phyloP scores from a whole-genome alignment of 2,888 invertebrate species.

The Salpingus planirostris region DNA sequence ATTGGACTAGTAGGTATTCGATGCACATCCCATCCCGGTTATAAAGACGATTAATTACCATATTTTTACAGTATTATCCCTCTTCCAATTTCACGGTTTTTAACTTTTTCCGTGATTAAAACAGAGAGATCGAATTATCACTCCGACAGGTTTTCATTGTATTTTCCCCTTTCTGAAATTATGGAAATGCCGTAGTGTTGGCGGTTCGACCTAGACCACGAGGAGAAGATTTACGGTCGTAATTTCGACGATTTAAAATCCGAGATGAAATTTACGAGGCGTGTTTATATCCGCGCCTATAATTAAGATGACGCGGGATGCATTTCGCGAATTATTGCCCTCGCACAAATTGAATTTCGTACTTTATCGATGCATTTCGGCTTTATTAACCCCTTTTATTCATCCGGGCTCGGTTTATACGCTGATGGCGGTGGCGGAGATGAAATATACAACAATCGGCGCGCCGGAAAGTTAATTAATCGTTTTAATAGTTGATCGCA shows the following conservation, averaged over 20 bases:
- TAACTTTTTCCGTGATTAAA: conserved; percentile 16
- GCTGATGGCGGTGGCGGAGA: too few relatives aligned
- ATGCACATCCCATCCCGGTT: too few relatives aligned
- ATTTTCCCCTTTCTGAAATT: too few relatives aligned
- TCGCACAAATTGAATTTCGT: conserved; percentile 20
- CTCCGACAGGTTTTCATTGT: too few relatives aligned
- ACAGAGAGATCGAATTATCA: conserved; percentile 14
- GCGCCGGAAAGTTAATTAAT: neutral
- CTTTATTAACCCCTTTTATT: conserved; percentile 13
- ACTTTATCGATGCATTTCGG: conserved; percentile 17
- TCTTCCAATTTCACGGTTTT: conserved; percentile 15
- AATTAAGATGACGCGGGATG: conserved; percentile 20
- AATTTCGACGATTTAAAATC: conserved; percentile 17
- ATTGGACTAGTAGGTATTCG: too few relatives aligned
- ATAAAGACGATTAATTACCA: conserved; percentile 12
- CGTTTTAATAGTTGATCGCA: neutral
- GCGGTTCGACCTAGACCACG: conserved; percentile 6
- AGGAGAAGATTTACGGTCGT: conserved; percentile 14
- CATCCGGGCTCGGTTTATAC: too few relatives aligned
- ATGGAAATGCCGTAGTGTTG: too few relatives aligned
- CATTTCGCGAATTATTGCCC: conserved; percentile 19
- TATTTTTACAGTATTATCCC: conserved; percentile 12
- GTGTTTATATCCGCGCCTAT: conserved; percentile 19
- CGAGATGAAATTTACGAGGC: conserved; percentile 14
- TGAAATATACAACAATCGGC: too few relatives aligned